Base-by-base conservation (phyloP, 2,113 vertebrate genomes). In the Tor tambroides region DNA sequence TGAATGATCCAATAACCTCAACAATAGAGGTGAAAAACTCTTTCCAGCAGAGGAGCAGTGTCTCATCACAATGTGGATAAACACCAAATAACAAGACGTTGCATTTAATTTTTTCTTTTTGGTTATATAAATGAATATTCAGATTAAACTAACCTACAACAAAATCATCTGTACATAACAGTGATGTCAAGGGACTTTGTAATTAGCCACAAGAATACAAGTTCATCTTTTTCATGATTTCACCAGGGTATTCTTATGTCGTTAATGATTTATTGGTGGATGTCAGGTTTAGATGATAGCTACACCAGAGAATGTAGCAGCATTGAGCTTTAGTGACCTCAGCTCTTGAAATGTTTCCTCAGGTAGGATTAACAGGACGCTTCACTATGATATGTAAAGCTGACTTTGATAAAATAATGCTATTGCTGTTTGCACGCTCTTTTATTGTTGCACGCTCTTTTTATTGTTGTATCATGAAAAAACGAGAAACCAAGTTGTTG, bases 51-150 rank as follows among this genome's bases (percentile, higher is more conserved):
- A 23, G 51, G 23, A 56, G 17, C 69, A 76, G 15, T 5, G 17
- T 81, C 72, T 63, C 32, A 8, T 75, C 61, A 26, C 51, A 28
- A 21, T 75, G 83, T 41, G 87, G 71, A 81, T 28, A 43, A 5
- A 26, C 28, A 9, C 11, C 4, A 43, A 14, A 67, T 8, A 54
- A 38, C 11, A 61, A 23, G 11, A 56, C 0, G 43, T 4, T 6
- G 4, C 8, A 2, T 0, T 78, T 30, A 30, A 2, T 15, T 1
- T 75, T 41, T n/a, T 41, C 32, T 10, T 69, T 17, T 69, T 69
- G 28, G 69, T 23, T 38, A 38, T 38, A 3, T 23, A 38, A 21
- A 17, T 35, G 15, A 10, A 35, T 35, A 35, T 35, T 35, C 5
- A 35, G 4, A 72, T 21, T 41, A 2, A 21, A 41, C 21, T 38